Evolutionary conservation across 2,113 vertebrate species (phyloP).

Genomic region (Protobothrops flavoviridis): DNA sequence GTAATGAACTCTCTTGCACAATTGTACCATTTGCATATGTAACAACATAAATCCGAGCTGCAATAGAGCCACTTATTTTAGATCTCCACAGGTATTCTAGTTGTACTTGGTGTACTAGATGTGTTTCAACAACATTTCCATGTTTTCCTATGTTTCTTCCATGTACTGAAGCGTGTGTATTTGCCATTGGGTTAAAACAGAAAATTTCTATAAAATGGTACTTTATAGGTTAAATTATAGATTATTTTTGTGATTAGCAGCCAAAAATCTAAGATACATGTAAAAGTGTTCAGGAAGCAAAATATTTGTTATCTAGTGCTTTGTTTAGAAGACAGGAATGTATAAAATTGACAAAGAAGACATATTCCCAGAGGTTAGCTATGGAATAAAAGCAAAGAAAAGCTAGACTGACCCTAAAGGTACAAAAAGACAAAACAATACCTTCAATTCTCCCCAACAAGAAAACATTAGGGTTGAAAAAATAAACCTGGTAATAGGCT

Average conservation of each 20-base stretch:
- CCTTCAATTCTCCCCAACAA: neutral
- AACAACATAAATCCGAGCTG: neutral
- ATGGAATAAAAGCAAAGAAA: conserved; percentile 16
- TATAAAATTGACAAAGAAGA: conserved; percentile 1
- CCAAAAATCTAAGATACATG: neutral
- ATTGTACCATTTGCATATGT: neutral
- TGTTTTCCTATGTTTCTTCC: neutral
- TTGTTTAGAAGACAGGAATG: neutral
- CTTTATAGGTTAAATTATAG: neutral
- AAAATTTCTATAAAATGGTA: neutral
- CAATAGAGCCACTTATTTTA: neutral
- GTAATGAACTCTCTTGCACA: neutral
- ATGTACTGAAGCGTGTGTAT: neutral
- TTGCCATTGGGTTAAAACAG: neutral
- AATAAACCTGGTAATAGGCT: conserved; percentile 1
- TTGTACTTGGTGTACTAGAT: neutral
- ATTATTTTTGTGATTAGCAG: neutral
- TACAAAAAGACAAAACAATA: conserved; percentile 18
- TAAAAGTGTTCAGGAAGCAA: neutral
- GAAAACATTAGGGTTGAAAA: neutral
- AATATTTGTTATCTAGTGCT: neutral
- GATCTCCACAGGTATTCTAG: neutral
- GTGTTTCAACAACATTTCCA: neutral
- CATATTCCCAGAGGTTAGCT: neutral
- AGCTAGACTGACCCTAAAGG: conserved; percentile 12